phyloP scores from a whole-genome alignment of 2,888 invertebrate genomes.

The Caenorhabditis drosophilae region DNA sequence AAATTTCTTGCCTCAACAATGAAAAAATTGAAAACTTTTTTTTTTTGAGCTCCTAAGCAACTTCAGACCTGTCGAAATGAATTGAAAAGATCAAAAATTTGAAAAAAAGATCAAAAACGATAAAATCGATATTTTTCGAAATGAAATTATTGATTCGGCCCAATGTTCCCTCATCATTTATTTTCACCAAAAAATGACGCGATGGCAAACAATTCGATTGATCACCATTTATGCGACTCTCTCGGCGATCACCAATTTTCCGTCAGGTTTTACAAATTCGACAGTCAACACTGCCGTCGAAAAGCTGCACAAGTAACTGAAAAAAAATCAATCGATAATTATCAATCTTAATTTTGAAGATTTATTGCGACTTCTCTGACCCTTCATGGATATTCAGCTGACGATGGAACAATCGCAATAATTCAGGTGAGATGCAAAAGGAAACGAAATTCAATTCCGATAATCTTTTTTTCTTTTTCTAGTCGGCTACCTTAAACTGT shows the following conservation, averaged over 20 bases:
- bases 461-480: too few species aligned
- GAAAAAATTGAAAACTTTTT: too few species aligned
- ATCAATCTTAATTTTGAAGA: constrained; percentile 13
- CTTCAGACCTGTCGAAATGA: too few species aligned
- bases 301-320: constrained; percentile 42
- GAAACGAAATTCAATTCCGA: too few species aligned
- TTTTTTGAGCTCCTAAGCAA: too few species aligned
- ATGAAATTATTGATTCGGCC: too few species aligned
- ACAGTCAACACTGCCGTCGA: constrained; percentile 63
- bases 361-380: constrained; percentile 52
- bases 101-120: too few species aligned
- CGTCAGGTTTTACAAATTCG: constrained; percentile 63
- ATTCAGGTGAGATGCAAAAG: constrained; percentile 29
- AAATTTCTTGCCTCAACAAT: too few species aligned
- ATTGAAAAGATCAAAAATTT: too few species aligned
- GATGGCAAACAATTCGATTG: constrained; percentile 41
- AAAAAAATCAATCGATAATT: background rate
- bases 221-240: constrained; percentile 53
- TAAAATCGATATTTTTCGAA: too few species aligned
- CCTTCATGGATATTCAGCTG: constrained; percentile 37
- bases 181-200: too few species aligned
- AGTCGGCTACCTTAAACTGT: constrained; percentile 55
- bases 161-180: too few species aligned
- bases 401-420: constrained; percentile 40
- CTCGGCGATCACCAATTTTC: constrained; percentile 63